Evolutionary conservation across 1,140 invertebrate species (phyloP).

Genomic region (Chelonus insularis): DNA sequence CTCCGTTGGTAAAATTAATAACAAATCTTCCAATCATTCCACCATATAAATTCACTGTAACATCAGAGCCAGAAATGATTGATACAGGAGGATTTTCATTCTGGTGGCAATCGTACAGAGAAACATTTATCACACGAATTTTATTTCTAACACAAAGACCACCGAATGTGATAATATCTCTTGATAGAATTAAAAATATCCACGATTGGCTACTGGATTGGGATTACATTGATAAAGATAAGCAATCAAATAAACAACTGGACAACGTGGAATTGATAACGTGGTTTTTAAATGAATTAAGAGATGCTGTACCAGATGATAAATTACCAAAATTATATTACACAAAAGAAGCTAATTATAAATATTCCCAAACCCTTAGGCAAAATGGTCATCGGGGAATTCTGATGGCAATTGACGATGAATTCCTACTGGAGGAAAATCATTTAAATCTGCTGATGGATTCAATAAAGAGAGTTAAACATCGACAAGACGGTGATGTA

Average conservation of each 20-base stretch:
- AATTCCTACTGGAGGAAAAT: no score
- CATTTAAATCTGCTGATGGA: no score
- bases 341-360: no score
- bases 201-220: slow-evolving; percentile 39
- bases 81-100: no score
- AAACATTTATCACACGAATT: slow-evolving; percentile 46
- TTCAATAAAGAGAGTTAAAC: no score
- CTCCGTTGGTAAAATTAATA: slow-evolving; percentile 30
- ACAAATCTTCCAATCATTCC: neutral
- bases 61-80: slow-evolving; percentile 21
- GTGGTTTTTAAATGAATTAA: slow-evolving; percentile 22
- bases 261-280: slow-evolving; percentile 7
- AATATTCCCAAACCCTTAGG: no score
- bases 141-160: slow-evolving; percentile 30
- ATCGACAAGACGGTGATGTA: no score
- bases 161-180: slow-evolving; percentile 36
- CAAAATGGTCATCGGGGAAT: no score
- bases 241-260: neutral
- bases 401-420: no score
- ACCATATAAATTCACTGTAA: neutral
- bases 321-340: no score
- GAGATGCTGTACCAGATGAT: slow-evolving; percentile 14
- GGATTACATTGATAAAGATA: neutral
- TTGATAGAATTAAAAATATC: slow-evolving; percentile 36
- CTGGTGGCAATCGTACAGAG: slow-evolving; percentile 47